Conservation (phyloP, 2,113 vertebrate species). For the Euleptes europaea region DNA sequence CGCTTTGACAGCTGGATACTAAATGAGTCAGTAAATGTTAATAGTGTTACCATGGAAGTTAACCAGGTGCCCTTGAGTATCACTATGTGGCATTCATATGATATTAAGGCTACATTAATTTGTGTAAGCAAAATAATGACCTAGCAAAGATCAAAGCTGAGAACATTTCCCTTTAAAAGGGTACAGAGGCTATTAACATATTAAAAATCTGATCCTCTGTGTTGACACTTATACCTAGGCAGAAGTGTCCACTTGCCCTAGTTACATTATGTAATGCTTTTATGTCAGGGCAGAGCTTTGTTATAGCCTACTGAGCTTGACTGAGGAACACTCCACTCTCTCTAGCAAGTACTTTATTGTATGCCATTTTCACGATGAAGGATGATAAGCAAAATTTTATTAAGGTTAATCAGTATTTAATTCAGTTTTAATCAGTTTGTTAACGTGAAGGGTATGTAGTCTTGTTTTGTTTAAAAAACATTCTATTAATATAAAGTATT, state of each 20-base stretch:
- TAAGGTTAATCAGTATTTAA: background rate
- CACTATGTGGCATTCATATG: constrained; percentile 60
- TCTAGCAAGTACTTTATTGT: background rate
- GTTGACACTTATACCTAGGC: background rate
- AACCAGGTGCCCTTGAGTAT: constrained; percentile 62
- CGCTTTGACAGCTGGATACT: constrained; percentile 58
- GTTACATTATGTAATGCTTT: background rate
- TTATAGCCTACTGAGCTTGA: background rate
- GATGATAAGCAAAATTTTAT: background rate
- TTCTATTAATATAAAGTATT: no score
- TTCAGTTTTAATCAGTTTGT: no score
- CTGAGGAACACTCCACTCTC: no score
- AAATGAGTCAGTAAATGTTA: constrained; percentile 67
- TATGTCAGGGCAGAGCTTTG: background rate
- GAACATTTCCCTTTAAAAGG: constrained; percentile 44
- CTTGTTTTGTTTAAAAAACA: no score
- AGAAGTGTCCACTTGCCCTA: background rate
- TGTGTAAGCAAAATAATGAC: constrained; percentile 52
- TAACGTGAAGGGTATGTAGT: no score
- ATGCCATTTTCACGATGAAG: background rate
- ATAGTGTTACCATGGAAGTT: constrained; percentile 49
- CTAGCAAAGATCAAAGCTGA: constrained; percentile 69
- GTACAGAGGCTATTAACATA: background rate
- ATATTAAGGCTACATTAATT: constrained; percentile 66
- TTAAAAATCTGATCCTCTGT: background rate